Evolutionary conservation across 2,113 vertebrate species (phyloP), one percentile per base, ranked within the genome.

Genomic region (human (Homo sapiens)): DNA sequence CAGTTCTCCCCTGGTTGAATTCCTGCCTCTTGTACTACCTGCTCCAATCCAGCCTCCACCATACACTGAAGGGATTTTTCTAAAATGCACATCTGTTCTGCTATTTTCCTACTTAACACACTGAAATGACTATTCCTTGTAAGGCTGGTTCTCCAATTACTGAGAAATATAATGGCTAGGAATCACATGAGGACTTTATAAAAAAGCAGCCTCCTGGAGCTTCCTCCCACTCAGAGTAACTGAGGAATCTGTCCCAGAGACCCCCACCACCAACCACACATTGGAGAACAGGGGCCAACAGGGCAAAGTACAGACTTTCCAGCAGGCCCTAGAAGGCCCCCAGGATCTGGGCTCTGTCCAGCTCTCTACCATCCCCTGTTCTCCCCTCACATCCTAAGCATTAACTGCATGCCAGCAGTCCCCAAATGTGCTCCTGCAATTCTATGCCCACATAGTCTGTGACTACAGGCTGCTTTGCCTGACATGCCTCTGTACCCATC

Each of bases 371-470:
- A 11, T 20, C 3, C 27, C 4, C n/a, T 75, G 70, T 35, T 25
- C 20, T 35, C 20, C 61, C 61, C 22, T 78, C 23, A 20, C 1
- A 23, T 2, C 22, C 20, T 68, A 11, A 35, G 57, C 7, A 59
- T 18, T n/a, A 12, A 25, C 52, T 52, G 1, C 27, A 23, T 18
- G 0, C 12, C 6, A 11, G 8, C 6, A 25, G 4, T 64, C 30
- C 57, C n/a, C 61, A 43, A 3, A 35, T 68, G 66, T 68, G 16
- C 32, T 32, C 32, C 66, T n/a, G 66, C 66, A 35, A 8, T 35
- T 68, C 32, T n/a, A 35, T 0, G 40, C 1, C 27, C 13, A 7
- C 61, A 6, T 64, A 32, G 27, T 64, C 27, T 64, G 27, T 32
- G 27, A 64, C 13, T 43, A 5, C 32, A 25, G 8, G 1, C 32